phyloP scores from a whole-genome alignment of 2,888 invertebrate species.

The Polydrusus pterygomalis region DNA sequence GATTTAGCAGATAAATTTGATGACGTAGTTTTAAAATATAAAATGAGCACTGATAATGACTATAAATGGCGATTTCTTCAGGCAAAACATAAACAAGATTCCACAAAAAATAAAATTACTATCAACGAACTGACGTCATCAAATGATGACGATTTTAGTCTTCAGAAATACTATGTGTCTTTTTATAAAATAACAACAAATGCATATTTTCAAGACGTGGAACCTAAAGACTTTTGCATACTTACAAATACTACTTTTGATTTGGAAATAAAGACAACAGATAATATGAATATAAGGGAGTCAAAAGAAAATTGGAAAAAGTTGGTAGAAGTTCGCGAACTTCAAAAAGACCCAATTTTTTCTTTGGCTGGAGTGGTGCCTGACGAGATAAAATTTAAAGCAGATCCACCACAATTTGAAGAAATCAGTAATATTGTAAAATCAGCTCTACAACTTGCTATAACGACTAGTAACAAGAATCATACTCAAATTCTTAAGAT shows the following conservation, averaged over 20 bases:
- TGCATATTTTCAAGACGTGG: not conserved
- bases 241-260: not conserved
- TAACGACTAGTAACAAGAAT: not conserved
- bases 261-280: conserved; percentile 7
- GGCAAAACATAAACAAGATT: conserved; percentile 44
- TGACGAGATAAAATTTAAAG: conserved; percentile 7
- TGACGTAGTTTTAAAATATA: conserved; percentile 21
- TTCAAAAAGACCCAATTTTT: not conserved
- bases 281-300: not conserved
- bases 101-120: conserved; percentile 30
- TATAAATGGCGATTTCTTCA: conserved; percentile 38
- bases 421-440: not conserved
- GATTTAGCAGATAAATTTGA: conserved; percentile 43
- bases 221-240: conserved; percentile 31
- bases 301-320: not conserved
- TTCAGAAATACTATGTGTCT: conserved; percentile 44
- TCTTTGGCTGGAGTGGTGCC: not conserved
- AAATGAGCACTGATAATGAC: conserved; percentile 3
- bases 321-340: not conserved
- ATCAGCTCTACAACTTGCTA: not conserved
- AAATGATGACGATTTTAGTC: not conserved
- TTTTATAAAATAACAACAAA: conserved; percentile 33
- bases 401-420: not conserved
- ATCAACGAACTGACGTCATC: conserved; percentile 23
- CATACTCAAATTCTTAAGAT: not conserved